A percentile compares a stretch with the other conserved stretches of the same genome.
Evolutionary conservation across 2,113 vertebrate species (phyloP).

Genomic region (Vidua macroura): DNA sequence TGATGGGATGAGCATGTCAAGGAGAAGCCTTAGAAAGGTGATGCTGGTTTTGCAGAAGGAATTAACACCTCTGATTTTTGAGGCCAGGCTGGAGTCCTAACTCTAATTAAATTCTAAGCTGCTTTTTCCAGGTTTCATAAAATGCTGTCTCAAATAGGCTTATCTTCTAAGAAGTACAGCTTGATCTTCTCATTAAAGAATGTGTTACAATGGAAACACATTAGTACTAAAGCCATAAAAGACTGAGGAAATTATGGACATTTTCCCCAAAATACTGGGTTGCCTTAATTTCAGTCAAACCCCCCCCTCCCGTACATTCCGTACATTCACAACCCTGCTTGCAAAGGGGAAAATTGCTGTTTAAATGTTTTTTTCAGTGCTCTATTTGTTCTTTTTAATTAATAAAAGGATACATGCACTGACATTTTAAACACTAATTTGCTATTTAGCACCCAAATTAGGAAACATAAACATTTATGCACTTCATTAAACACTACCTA

Average conservation of each 20-base stretch:
- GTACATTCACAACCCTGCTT: neutral
- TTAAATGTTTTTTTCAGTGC: neutral
- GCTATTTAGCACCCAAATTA: slow-evolving; percentile 43
- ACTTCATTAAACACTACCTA: slow-evolving; percentile 52
- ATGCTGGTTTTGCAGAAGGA: neutral
- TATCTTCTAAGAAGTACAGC: neutral
- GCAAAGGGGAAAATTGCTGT: neutral
- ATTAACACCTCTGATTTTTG: neutral
- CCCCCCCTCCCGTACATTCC: too few relatives aligned
- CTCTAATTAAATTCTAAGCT: slow-evolving; percentile 31
- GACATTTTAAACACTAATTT: slow-evolving; percentile 33
- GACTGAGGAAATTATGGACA: neutral
- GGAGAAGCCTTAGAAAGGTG: neutral
- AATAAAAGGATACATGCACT: slow-evolving; percentile 9
- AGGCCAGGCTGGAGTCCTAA: neutral
- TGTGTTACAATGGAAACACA: slow-evolving; percentile 1
- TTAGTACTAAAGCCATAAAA: neutral
- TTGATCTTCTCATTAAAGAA: slow-evolving; percentile 6
- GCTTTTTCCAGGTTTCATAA: slow-evolving; percentile 18
- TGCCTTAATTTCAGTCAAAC: neutral
- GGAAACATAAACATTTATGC: slow-evolving; percentile 37
- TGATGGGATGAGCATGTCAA: neutral
- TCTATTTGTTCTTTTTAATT: slow-evolving; percentile 37
- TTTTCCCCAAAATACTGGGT: neutral
- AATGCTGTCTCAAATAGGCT: slow-evolving; percentile 18